Conservation (phyloP, 2,113 vertebrate species). For the Sapayoa aenigma region DNA sequence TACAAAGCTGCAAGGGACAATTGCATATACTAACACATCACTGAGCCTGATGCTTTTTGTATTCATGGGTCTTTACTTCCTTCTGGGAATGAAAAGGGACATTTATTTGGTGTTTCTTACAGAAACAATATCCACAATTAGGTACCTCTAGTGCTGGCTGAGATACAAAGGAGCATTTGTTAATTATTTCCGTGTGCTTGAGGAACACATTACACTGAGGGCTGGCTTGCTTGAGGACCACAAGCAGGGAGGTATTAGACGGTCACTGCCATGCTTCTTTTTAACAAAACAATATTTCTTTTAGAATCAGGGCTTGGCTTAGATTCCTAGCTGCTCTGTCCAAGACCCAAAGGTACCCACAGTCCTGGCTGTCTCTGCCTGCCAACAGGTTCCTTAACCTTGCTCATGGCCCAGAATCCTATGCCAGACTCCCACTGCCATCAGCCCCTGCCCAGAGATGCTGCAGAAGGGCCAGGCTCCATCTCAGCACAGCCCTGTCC, state of each 20-base stretch:
- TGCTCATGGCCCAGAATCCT: neutral
- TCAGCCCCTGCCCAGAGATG: neutral
- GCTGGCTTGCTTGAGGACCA: neutral
- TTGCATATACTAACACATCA: neutral
- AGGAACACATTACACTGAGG: neutral
- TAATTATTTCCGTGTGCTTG: conserved; percentile 1
- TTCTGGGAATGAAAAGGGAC: neutral
- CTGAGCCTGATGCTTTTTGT: neutral
- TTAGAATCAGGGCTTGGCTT: neutral
- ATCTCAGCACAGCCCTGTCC: neutral
- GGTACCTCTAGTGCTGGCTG: conserved; percentile 5
- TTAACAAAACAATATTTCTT: neutral
- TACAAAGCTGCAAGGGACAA: neutral
- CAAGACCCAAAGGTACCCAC: neutral
- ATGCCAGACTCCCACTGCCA: neutral
- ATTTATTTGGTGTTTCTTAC: conserved; percentile 55
- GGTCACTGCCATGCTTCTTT: neutral
- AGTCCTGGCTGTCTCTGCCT: neutral
- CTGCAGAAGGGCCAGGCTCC: neutral
- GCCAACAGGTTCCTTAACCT: fast-evolving
- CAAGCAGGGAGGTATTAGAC: neutral
- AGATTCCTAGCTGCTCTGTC: neutral
- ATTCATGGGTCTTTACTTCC: neutral
- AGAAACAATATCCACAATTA: conserved; percentile 37
- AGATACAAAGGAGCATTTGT: conserved; percentile 19